Base-by-base conservation (phyloP, 2,797 vertebrate genomes). In the Schizothorax lantsangensis region DNA sequence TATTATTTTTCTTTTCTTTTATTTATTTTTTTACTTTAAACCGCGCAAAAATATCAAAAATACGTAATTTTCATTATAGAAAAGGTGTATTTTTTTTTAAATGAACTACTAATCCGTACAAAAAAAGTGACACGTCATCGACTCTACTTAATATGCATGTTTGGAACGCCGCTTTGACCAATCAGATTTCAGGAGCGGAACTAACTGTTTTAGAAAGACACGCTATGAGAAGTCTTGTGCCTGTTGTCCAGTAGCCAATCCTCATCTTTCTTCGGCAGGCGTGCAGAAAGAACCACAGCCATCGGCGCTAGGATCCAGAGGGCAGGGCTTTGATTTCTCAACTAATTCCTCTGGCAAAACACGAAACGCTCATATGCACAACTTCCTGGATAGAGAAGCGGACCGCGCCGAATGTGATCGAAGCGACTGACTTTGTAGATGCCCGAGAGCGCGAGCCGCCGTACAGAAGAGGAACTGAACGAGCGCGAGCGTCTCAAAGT, bases 401-500 rank as follows among this genome's bases (percentile, higher is more conserved):
- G 72, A 38, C 12, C 62, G 86, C 68, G n/a, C 74, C 21, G 6
- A 77, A 49, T 57, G 81, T 49, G 36, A 59, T 47, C 62, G 54
- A 88, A 66, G 30, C 52, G 40, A 73, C 38, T 77, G 69, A 75
- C 83, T 68, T 77, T 83, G 36, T 45, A 40, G 68, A 80, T 74
- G 36, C 68, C 57, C 17, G 66, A 10, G 52, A 23, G 74, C 66
- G 33, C 47, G 26, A 81, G 52, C 45, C 80, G 96, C 95, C 94
- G 94, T 94, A 95, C 96, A 95, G 95, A 96, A 95, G 96, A 96
- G 95, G 96, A 95, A 91, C 93, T 92, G 93, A 95, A 94, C 23
- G 38, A 73, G 38, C 33, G 14, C 75, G 43, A 64, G 71, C 90
- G 89, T 92, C 91, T 85, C 17, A 47, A 87, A 88, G 78, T 49